Evolutionary conservation across 1,140 invertebrate species (phyloP).

Genomic region (Drosophila sucinea): DNA sequence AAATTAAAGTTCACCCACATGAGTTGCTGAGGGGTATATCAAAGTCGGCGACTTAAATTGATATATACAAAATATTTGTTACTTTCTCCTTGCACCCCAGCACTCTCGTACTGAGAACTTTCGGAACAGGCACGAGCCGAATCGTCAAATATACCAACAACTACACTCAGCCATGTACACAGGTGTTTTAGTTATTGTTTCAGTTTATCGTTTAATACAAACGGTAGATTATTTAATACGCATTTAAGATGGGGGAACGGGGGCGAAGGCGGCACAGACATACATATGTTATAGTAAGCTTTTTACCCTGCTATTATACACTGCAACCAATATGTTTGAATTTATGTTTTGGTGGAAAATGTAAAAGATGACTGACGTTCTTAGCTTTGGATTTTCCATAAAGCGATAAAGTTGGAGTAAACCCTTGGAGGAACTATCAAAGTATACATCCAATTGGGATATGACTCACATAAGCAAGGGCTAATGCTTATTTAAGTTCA

Average conservation of each 20-base stretch:
- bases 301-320: slow-evolving; percentile 48
- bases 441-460: not conserved
- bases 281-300: slow-evolving; percentile 30
- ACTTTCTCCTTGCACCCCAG: slow-evolving; percentile 51
- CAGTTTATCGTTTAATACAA: slow-evolving; percentile 60
- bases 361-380: not conserved
- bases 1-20: too few species aligned
- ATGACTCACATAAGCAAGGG: too few species aligned
- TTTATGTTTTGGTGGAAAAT: not conserved
- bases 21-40: not conserved
- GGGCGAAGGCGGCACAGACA: not conserved
- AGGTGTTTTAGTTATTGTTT: slow-evolving; percentile 73
- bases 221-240: slow-evolving; percentile 61
- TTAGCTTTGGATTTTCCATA: slow-evolving; percentile 3
- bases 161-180: slow-evolving; percentile 65
- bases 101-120: slow-evolving; percentile 36
- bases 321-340: slow-evolving; percentile 35
- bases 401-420: not conserved
- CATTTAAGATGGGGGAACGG: slow-evolving; percentile 4
- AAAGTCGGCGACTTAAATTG: not conserved
- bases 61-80: not conserved
- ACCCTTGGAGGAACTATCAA: not conserved
- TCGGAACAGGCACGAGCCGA: slow-evolving; percentile 36
- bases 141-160: slow-evolving; percentile 31
- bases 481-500: too few species aligned